Base-by-base conservation (phyloP, 2,113 vertebrate species). In the Fregetta grallaria region DNA sequence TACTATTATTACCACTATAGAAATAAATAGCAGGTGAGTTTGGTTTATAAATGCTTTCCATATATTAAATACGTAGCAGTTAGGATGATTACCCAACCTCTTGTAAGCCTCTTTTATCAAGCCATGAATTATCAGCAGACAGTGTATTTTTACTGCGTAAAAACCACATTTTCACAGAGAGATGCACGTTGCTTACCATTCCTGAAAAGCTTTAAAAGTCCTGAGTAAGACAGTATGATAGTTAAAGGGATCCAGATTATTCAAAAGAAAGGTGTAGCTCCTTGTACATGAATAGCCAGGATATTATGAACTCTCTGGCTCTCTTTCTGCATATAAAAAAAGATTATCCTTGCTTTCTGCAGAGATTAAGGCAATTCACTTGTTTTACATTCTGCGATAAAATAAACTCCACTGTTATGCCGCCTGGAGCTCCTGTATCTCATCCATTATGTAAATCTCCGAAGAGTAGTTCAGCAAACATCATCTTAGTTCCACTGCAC, bases 401-500 rank as follows among this genome's bases (percentile, higher is more conserved):
- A 97, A 96, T 96, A 96, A 96, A 96, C 92, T 90, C 86, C 40
- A 72, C 90, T 86, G 94, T 92, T 84, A 71, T 50, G 88, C 82
- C 1, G 92, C 82, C 94, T 90, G 71, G 53, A 97, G 92, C 95
- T 92, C 86, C 91, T 45, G 72, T 92, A 94, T 63, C 88, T 97
- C 97, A 97, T 97, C 88, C 94, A 97, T 96, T 96, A 97, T 97
- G 97, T 85, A 97, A 96, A 96, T 96, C 97, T 97, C 96, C 80
- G 84, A 94, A 97, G 96, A 97, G 85, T n/a, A 91, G 94, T 62
- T 97, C 93, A 95, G 79, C 86, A 97, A 97, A 94, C 86, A 96
- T 42, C 85, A 68, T 86, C 95, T 90, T 94, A 86, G 79, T 91
- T 96, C 93, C 68, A 94, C 58, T 67, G 88, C 87, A 92, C 88